These are phyloP conservation scores for Glareola pratincola DNA, from an alignment of 2,113 vertebrate species.

Conservation along the genomic window DNA sequence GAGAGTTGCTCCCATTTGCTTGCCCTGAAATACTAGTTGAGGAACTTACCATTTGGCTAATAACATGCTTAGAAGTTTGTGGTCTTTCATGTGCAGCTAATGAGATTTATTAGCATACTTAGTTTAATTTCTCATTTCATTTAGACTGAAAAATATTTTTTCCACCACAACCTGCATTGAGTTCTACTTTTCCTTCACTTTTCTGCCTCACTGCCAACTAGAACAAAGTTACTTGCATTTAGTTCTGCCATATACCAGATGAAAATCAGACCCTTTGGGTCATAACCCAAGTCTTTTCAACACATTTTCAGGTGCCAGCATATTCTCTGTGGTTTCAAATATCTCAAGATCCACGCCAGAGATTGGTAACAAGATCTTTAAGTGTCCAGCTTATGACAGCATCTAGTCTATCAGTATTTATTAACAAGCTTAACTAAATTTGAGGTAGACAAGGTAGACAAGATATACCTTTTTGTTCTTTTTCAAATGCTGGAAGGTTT, in stretches of 20 bases:
- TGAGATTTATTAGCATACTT: not conserved
- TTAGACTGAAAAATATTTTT: not conserved
- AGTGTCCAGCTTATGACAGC: not conserved
- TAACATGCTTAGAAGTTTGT: not conserved
- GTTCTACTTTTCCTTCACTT: not conserved
- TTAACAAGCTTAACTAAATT: not conserved
- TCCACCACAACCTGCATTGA: not conserved
- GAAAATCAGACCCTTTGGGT: not conserved
- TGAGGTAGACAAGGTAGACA: not conserved
- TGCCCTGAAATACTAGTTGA: not conserved
- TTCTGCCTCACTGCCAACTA: not conserved
- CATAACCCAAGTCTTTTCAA: not conserved
- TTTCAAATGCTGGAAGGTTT: not conserved
- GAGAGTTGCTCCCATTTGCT: not conserved
- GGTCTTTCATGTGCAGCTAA: not conserved
- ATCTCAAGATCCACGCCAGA: not conserved
- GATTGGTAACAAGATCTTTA: not conserved
- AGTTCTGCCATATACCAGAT: not conserved
- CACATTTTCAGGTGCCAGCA: not conserved
- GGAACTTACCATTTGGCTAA: not conserved
- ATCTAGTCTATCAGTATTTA: not conserved
- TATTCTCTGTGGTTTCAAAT: not conserved
- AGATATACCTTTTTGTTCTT: not conserved
- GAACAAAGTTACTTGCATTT: not conserved
- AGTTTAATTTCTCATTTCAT: not conserved